These are phyloP conservation scores for Sylvietta virens DNA, from an alignment of 2,113 vertebrate genomes.

Conservation along the genomic window DNA sequence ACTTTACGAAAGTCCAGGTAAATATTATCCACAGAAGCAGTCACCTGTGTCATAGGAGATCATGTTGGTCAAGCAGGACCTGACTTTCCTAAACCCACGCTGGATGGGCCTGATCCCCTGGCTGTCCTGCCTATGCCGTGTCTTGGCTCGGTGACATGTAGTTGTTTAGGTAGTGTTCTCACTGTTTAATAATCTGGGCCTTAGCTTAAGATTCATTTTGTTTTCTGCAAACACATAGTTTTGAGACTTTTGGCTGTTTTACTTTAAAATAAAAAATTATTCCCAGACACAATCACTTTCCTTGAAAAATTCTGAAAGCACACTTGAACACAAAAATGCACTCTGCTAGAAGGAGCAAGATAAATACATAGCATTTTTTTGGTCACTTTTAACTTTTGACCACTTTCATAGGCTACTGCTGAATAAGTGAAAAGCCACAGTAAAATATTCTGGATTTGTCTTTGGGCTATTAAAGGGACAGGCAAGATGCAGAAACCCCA, in stretches of 20 bases:
- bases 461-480: not conserved
- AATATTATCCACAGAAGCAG: not conserved
- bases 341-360: not conserved
- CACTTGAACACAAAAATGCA: not conserved
- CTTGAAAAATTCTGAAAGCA: not conserved
- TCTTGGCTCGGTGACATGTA: not conserved
- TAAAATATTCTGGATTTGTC: not conserved
- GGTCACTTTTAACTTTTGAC: not conserved
- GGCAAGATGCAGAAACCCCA: not conserved
- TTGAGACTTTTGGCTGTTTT: not conserved
- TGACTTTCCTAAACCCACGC: not conserved
- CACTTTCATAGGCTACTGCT: not conserved
- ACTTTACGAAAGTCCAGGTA: not conserved
- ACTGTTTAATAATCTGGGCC: not conserved
- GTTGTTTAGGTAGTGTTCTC: not conserved
- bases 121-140: accelerated
- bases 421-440: not conserved
- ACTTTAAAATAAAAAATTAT: not conserved
- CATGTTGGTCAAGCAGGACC: not conserved
- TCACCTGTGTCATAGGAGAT: not conserved
- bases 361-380: not conserved
- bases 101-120: not conserved
- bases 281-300: not conserved
- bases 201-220: not conserved
- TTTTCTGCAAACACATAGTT: not conserved